Evolutionary conservation across 2,113 vertebrate species (phyloP), one percentile per base, ranked within the genome.

Genomic region (Sylvia atricapilla): DNA sequence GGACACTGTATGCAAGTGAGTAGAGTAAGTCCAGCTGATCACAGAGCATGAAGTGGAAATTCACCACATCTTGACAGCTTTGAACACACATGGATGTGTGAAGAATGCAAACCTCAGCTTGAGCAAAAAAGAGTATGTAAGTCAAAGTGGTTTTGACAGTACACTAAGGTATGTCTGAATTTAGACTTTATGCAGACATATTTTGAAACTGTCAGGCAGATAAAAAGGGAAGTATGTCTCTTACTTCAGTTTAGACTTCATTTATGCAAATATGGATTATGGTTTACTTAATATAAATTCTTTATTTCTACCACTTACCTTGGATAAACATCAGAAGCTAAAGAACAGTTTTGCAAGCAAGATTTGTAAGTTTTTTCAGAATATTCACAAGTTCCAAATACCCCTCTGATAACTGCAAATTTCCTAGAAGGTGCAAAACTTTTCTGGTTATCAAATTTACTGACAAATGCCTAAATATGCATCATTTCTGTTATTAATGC

Each of bases 381-480:
- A 89, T 47, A 84, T 77, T 93, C 78, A 63, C 41, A 80, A 92
- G 46, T 87, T 84, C 60, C 31, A 69, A 28, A 56, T 58, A 87
- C 59, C 47, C 72, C 5, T 46, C 66, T 89, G 14, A 80, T 76
- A 93, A 49, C 70, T 84, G 60, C 49, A 90, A n/a, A 83, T 95
- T 96, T 93, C 35, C 92, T 76, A 62, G 53, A 91, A 76, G 83
- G 44, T 94, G 62, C 43, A 95, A 94, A 97, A 95, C 68, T 75
- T 60, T 60, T 33, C 49, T 94, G 75, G 62, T 78, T 97, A 94
- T 94, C 77, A 95, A 96, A 86, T 41, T 67, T 95, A 58, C 95
- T 94, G 94, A 83, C 9, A 95, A 95, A 91, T 93, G 81, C 91
- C 82, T 95, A 94, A 95, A 97, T 95, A 95, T 90, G 35, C 86